Percentiles rank a stretch among this genome's conserved stretches.
These are phyloP conservation scores for Triplophysa bombifrons DNA, from an alignment of 2,797 vertebrate species.

Conservation along the genomic window DNA sequence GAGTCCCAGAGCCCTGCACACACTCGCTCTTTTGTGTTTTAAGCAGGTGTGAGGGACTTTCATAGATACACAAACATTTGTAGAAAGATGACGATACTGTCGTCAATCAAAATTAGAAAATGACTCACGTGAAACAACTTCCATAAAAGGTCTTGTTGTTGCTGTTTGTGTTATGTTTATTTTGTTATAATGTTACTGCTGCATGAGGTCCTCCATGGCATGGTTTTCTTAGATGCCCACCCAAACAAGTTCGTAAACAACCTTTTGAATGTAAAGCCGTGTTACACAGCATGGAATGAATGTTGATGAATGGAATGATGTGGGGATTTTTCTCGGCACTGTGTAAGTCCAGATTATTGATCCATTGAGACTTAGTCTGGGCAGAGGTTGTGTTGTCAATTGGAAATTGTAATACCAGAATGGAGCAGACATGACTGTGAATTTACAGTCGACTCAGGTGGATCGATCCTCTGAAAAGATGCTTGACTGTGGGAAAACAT, in stretches of 20 bases:
- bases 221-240: neutral
- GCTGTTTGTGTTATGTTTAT: neutral
- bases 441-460: neutral
- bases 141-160: neutral
- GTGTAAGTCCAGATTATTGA: conserved; percentile 26
- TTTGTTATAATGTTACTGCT: neutral
- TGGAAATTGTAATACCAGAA: neutral
- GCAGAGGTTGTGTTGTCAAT: too few species aligned
- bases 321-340: conserved; percentile 6
- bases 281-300: conserved; percentile 7
- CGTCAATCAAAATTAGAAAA: neutral
- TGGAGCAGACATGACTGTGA: neutral
- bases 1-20: conserved; percentile 19
- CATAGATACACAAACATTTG: conserved; percentile 7
- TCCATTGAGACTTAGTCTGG: conserved; percentile 25
- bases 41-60: conserved; percentile 29
- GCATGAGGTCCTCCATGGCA: neutral
- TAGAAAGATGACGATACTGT: conserved; percentile 8
- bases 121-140: conserved; percentile 8
- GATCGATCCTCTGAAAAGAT: neutral
- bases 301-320: conserved; percentile 12
- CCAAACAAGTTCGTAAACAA: neutral
- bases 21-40: conserved; percentile 9
- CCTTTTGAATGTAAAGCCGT: conserved; percentile 3
- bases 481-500: too few species aligned